phyloP scores from a whole-genome alignment of 2,113 vertebrate genomes.

The Pipra filicauda region DNA sequence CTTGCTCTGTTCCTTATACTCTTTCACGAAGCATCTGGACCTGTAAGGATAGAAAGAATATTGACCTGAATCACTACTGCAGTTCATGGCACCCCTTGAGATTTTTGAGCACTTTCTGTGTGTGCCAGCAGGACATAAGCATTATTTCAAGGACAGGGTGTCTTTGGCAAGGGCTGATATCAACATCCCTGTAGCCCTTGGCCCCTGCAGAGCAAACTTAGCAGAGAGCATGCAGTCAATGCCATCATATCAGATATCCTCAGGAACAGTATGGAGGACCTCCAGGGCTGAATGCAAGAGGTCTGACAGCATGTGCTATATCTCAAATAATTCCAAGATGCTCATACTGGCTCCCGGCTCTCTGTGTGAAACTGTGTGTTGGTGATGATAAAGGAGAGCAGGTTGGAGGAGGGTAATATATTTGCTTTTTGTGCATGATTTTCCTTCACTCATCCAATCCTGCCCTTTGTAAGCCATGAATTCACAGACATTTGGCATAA shows the following conservation, averaged over 20 bases:
- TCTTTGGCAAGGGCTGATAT: background rate
- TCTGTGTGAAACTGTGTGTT: background rate
- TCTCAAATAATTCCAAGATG: conserved; percentile 14
- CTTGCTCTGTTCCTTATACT: background rate
- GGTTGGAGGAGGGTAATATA: background rate
- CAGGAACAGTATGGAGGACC: background rate
- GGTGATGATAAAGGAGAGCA: conserved; percentile 3
- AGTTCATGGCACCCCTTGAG: background rate
- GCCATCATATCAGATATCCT: background rate
- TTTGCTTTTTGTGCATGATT: background rate
- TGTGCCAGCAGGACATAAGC: background rate
- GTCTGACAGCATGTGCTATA: background rate
- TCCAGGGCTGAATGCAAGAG: background rate
- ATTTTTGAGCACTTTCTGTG: background rate
- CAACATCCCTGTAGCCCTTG: background rate
- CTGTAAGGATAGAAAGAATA: background rate
- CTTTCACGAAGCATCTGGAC: background rate
- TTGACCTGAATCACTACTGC: background rate
- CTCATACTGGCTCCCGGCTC: background rate
- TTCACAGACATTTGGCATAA: conserved; percentile 33
- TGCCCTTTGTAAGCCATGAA: conserved; percentile 31
- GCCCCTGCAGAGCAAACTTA: background rate
- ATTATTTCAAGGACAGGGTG: background rate
- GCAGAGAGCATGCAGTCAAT: background rate
- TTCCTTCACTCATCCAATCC: background rate